Percentiles rank a stretch among this genome's conserved stretches.
Conservation (phyloP, 2,888 invertebrate species). For the Drosophila nr. perissopoda region DNA sequence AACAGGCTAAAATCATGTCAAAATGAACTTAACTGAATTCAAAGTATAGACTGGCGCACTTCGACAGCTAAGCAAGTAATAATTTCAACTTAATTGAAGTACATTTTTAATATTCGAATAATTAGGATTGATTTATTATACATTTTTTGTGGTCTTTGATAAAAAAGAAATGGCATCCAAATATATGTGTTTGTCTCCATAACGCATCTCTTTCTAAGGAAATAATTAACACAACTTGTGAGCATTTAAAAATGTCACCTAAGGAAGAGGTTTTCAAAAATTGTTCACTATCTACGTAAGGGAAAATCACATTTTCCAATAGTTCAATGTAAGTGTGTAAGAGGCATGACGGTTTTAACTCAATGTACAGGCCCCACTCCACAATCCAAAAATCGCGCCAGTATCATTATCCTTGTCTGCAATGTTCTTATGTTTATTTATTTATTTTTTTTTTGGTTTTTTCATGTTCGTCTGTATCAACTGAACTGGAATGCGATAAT, state of each 20-base stretch:
- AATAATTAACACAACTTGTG: neutral
- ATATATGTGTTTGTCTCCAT: neutral
- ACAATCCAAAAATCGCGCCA: neutral
- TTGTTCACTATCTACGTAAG: neutral
- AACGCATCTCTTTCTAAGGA: neutral
- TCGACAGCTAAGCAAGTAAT: neutral
- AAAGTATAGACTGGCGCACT: neutral
- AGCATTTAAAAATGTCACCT: neutral
- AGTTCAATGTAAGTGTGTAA: neutral
- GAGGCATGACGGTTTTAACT: neutral
- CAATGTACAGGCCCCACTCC: neutral
- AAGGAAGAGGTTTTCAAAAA: neutral
- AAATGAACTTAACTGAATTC: neutral
- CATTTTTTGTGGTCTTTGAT: neutral
- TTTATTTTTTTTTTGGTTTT: neutral
- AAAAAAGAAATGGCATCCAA: neutral
- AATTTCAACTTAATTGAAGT: neutral
- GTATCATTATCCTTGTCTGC: neutral
- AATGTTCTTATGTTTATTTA: neutral
- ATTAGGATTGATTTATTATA: neutral
- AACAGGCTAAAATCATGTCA: neutral
- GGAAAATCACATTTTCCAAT: neutral
- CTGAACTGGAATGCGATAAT: constrained; percentile 19
- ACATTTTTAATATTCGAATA: neutral
- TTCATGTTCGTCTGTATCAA: constrained; percentile 7